Evolutionary conservation across 2,113 vertebrate genomes (phyloP), one percentile per base, ranked within the genome.

Genomic region (Casuarius casuarius): DNA sequence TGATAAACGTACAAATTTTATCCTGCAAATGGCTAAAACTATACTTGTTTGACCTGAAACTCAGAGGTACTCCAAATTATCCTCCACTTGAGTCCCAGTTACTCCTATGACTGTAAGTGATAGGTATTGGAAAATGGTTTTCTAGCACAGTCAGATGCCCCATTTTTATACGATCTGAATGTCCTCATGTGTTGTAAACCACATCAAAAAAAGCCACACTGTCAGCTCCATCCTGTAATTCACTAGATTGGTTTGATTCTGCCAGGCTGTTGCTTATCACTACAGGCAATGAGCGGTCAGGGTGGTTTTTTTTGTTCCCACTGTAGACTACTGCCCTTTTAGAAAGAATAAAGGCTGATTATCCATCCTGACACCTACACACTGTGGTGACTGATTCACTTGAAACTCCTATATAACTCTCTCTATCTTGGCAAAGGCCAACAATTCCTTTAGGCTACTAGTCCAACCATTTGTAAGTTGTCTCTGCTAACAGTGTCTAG

Each of bases 341-440:
- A 74, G 82, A 84, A 85, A 87, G 40, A 58, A 63, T 51, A 49
- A 84, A 84, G 54, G 75, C 28, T 92, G 61, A 46, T 93, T 95
- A 92, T 89, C 93, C 76, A 59, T 44, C 83, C 86, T 92, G 96
- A 96, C 95, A 95, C 90, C 88, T 87, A 51, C 56, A 63, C 75
- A 23, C 79, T 7, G 7, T 1, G 1, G n/a, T 94, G 92, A 93
- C 83, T 5, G 5, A 71, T 59, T 71, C 93, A 84, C 94, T 92
- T 8, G 46, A n/a, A 31, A 59, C 92, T 49, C 42, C 85, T 65
- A 3, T 22, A 40, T 46, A 93, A 11, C 82, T 90, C 63, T 29
- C 85, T 56, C n/a, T 46, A 5, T 84, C 95, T 56, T 92, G 88
- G 95, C 90, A 95, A 96, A 96, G 95, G 94, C 85, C 90, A 93